Base-by-base conservation (phyloP, 2,888 invertebrate genomes). In the Imbricaverruca yamaguchii region DNA sequence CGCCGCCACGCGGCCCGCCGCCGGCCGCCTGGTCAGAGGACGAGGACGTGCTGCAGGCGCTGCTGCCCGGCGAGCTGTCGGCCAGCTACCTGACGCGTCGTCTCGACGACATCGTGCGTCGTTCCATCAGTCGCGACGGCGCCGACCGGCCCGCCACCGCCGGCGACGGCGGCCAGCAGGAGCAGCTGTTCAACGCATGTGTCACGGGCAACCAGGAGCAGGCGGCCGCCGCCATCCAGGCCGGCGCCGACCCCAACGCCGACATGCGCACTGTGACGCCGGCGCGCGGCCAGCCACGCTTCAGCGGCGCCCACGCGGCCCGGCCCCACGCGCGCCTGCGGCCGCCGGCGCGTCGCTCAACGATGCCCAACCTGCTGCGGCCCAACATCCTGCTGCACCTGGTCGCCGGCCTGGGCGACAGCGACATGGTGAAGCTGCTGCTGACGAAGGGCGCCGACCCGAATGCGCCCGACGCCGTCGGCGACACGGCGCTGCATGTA, bases 211-310 rank as follows among this genome's bases (percentile, higher is more conserved):
- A 74, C 53, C 53, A 21, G 74, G 18, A 74, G 74, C 53, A 53
- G 74, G 74, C 74, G 39, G 18, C 53, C 53, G 25, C 12, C 53
- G 74, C 74, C 18, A 10, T 74, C 74, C 9, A 53, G 15, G 74
- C 74, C 74, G 74, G 74, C 74, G 74, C 74, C 53, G 74, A 74
- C 74, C 74, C 74, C 74, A 74, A 74, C 74, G 74, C 74, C 39
- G 53, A 74, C 74, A 74, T 74, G 74, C 74, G 74, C 53, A 18
- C 12, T 53, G 74, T 74, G 13, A n/a, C 65, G 23, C 15, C 15
- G 23, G 21, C 53, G 18, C 11, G 39, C 0, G 8, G 53, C 1
- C 18, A 8, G 53, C 74, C 23, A 10, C 9, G 1, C 39, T 23
- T 74, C 18, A 25, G 74, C 53, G 25, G 74, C 74, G 74, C 18